Percentiles rank a stretch among this genome's conserved stretches.
Conservation (phyloP, 1,140 invertebrate genomes). For the Drosophila albomicans region DNA sequence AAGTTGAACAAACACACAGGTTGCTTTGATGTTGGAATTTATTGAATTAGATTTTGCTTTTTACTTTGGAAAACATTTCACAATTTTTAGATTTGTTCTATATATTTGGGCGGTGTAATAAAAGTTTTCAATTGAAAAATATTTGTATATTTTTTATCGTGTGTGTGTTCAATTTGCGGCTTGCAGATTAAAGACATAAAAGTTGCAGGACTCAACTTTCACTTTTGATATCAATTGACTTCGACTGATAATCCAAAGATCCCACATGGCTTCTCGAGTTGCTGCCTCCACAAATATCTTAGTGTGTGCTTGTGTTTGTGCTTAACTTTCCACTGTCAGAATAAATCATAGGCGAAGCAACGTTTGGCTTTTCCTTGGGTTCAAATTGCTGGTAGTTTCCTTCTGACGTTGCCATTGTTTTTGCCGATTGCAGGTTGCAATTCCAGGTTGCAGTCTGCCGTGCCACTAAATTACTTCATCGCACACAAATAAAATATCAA, state of each 20-base stretch:
- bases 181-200: slow-evolving; percentile 3
- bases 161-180: neutral
- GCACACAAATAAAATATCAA: slow-evolving; percentile 79
- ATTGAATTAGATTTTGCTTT: no score
- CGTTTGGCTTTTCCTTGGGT: neutral
- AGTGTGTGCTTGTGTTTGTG: neutral
- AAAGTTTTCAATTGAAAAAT: no score
- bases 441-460: slow-evolving; percentile 19
- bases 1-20: no score
- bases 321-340: slow-evolving; percentile 13
- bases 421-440: slow-evolving; percentile 14
- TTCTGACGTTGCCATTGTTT: slow-evolving; percentile 6
- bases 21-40: no score
- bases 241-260: slow-evolving; percentile 5
- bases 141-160: neutral
- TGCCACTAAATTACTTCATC: slow-evolving; percentile 67
- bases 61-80: no score
- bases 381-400: neutral
- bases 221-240: neutral
- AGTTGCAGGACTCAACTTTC: neutral
- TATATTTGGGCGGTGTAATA: no score
- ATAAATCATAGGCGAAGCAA: slow-evolving; percentile 27
- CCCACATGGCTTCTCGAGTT: neutral
- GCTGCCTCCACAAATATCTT: neutral
- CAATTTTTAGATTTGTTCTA: no score